Evolutionary conservation across 2,797 vertebrate species (phyloP), one percentile per base, ranked within the genome.

Genomic region (Lepidocolaptes lacrymiger): DNA sequence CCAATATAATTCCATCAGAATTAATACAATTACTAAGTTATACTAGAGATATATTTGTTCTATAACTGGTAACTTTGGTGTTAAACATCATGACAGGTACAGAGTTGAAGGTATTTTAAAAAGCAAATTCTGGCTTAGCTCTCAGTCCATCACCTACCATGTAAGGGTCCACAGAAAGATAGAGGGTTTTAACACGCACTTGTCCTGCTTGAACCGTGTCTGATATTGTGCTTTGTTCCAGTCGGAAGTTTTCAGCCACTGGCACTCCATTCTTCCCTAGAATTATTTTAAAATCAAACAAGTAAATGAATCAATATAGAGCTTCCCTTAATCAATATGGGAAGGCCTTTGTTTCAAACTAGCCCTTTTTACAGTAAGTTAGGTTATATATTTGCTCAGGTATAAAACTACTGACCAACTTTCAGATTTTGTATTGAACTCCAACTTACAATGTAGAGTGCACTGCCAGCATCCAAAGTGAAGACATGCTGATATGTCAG

Each of bases 151-250:
- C 74, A 96, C 98, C 91, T 98, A 99, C 99, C 99, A 99, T 99
- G 95, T 99, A 99, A n/a, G 99, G 99, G 95, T 99, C 99, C 90
- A 99, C 99, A 73, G 99, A 99, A 21, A 99, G 98, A 96, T 98
- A 99, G 46, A 98, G 97, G 23, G 99, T 99, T 97, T 97, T 98
- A 86, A 98, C 98, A 54, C 97, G 96, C 44, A 99, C 98, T 77
- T 99, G 98, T 44, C 98, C 99, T 2, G 96, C 97, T 46, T 94
- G 95, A 74, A 99, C 91, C 6, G 95, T 97, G 77, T 97, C 95
- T 21, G 97, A 49, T 72, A 99, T 95, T 68, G 61, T 97, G 22
- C 91, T 92, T 86, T 98, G 97, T 87, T 99, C 98, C 59, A 98
- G 66, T 10, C 94, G 96, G 96, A 99, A 99, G 87, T 99, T 98